Base-by-base conservation (phyloP, 2,113 vertebrate species). In the Columba janthina region DNA sequence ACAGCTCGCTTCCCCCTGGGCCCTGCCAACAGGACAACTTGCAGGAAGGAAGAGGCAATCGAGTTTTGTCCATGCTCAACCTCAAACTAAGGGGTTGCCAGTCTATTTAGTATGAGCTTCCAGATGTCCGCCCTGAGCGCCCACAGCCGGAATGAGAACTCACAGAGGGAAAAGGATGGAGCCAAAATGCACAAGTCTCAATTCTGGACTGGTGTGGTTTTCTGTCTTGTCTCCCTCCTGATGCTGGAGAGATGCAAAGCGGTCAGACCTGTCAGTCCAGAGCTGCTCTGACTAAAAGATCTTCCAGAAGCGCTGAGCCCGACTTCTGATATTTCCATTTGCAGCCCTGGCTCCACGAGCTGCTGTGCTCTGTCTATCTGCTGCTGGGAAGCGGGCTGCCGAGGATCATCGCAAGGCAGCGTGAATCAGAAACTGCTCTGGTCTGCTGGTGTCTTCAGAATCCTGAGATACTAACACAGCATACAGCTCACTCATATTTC, bases 11-110 rank as follows among this genome's bases (percentile, higher is more conserved):
- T 69, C 80, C 29, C 58, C 57, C 58, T 3, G 1, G 61, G 70
- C 61, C 53, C 31, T 65, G 80, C 32, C 56, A 85, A 38, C 24
- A 44, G 53, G 38, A 15, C 34, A 91, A 36, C 36, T 54, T 44
- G 14, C 36, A 73, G 40, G 19, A 72, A 89, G 54, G 38, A 93
- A 88, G 38, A 20, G 85, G 70, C 56, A 79, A 69, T 40, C 50
- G 21, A 12, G 31, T 82, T 87, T 57, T 70, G 46, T 76, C 10
- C 44, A 34, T 85, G 40, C 62, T 85, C 79, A 66, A 62, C 71
- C 77, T 89, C 70, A 94, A 36, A 79, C 28, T 36, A 74, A 87
- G n/a, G 40, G 67, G 12, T 32, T 90, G 73, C 57, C 84, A 56
- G 57, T 12, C 66, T 36, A 42, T 79, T 85, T 26, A 70, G 44